Evolutionary conservation across 2,888 invertebrate species (phyloP), one percentile per base, ranked within the genome.

Genomic region (Calephelis perditalis): DNA sequence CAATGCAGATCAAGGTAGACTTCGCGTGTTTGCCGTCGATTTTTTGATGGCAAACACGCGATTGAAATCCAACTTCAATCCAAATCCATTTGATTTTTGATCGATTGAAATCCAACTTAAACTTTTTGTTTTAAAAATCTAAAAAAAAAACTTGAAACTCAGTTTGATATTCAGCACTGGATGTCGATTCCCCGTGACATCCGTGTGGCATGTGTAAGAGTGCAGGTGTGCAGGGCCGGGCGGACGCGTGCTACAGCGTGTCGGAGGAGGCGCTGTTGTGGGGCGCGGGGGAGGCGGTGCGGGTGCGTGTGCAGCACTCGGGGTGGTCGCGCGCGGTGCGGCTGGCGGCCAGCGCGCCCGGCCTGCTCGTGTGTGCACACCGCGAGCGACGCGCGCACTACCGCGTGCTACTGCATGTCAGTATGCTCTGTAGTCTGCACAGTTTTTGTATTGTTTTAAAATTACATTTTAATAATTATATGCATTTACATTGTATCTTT

Each of bases 301-400:
- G 92, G 71, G 74, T 93, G 67, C 80, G 92, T 66, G 93, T 92
- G 2, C 92, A 93, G 75, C 92, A 93, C 67, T 93, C 93, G 0
- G 92, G 92, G 66, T 94, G 94, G 93, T 93, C 93, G 1, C 89
- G 92, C 55, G 92, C 93, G 45, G 91, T 92, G 10, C 75, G 92
- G 67, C 95, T 96, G 70, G 94, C 95, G 8, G 94, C 95, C 57
- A 94, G 94, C 57, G 95, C 95, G 62, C 94, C 94, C 64, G 96
- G 96, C 5, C 91, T 96, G 56, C 92, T 96, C 8, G 92, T 95
- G 40, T 94, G 94, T 70, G 92, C 93, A 68, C 94, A 95, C 77
- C 91, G 92, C 15, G 95, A 96, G 80, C 81, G 96, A 0, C 91
- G 93, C 59, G 92, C 94, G 61, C 93, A 94, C 73, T 96, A 96